Base-by-base conservation (phyloP, 2,797 vertebrate species). In the Ptychobarbus kaznakovi region DNA sequence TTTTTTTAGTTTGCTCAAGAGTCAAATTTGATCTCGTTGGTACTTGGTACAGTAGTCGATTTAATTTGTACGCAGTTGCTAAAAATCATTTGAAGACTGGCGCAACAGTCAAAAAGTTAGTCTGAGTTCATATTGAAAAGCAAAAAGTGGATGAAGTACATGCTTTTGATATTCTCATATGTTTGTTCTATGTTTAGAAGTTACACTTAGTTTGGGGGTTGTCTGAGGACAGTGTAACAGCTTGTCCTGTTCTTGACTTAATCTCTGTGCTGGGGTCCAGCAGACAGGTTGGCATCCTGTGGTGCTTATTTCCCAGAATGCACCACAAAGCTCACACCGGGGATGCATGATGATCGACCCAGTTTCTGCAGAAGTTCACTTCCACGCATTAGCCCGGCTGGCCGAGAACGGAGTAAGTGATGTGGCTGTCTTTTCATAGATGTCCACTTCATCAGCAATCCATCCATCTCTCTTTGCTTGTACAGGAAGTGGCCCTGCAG, bases 361-460 rank as follows among this genome's bases (percentile, higher is more conserved):
- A 82, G 70, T 81, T 86, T 56, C 79, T 68, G 84, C 58, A 38
- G 84, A 70, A 66, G 44, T 56, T 69, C 18, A 63, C n/a, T 35
- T 51, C 20, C 61, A 32, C 7, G 13, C 79, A 69, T 81, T 69
- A 69, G 46, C 65, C 32, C 0, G 7, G 32, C 22, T 8, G 69
- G 56, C 25, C n/a, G 12, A 73, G 40, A 44, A 46, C 1, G n/a
- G 35, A 40, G 46, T 40, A 46, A 66, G 70, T 42, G 25, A 22
- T 61, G 40, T 82, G 70, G n/a, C n/a, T 74, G 70, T 44, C 44
- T 46, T 73, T 35, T 65, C 51, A 32, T 38, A 49, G 74, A 74
- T 8, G n/a, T 79, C 76, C 22, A 44, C 40, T 63, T 51, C 61
- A 66, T 66, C 44, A 42, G 40, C 40, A 42, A 42, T 42, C 7